phyloP scores from a whole-genome alignment of 2,113 vertebrate genomes.

The Cephalopholis sonnerati region DNA sequence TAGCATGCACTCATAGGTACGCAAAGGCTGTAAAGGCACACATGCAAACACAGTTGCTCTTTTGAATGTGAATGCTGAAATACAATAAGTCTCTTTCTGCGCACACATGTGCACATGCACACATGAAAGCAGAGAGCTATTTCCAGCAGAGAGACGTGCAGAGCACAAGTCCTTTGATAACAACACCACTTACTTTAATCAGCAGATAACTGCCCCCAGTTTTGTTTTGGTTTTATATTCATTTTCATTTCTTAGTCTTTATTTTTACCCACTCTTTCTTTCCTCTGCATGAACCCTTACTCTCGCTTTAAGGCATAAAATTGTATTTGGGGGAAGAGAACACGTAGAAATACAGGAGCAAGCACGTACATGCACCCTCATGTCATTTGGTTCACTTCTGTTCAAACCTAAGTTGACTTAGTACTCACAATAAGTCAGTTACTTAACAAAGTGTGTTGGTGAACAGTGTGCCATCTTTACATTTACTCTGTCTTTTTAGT shows the following conservation, averaged over 20 bases:
- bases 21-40: too few species aligned
- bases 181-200: conserved; percentile 67
- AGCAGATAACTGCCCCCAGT: conserved; percentile 69
- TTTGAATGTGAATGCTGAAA: conserved; percentile 24
- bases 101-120: conserved; percentile 14
- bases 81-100: conserved; percentile 17
- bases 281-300: conserved; percentile 25
- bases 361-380: neutral
- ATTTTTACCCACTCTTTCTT: conserved; percentile 8
- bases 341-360: neutral
- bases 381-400: neutral
- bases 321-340: neutral
- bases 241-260: conserved; percentile 39
- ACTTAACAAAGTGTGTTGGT: neutral
- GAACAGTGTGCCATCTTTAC: neutral
- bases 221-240: conserved; percentile 53
- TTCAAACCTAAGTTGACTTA: neutral
- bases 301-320: conserved; percentile 34
- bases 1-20: neutral
- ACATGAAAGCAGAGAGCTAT: conserved; percentile 37
- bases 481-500: neutral
- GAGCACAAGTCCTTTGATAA: conserved; percentile 67
- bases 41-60: neutral
- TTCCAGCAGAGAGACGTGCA: conserved; percentile 37
- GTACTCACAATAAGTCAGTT: neutral